Evolutionary conservation across 1,140 invertebrate genomes (phyloP), one percentile per base, ranked within the genome.

Genomic region (Magallana angulata): DNA sequence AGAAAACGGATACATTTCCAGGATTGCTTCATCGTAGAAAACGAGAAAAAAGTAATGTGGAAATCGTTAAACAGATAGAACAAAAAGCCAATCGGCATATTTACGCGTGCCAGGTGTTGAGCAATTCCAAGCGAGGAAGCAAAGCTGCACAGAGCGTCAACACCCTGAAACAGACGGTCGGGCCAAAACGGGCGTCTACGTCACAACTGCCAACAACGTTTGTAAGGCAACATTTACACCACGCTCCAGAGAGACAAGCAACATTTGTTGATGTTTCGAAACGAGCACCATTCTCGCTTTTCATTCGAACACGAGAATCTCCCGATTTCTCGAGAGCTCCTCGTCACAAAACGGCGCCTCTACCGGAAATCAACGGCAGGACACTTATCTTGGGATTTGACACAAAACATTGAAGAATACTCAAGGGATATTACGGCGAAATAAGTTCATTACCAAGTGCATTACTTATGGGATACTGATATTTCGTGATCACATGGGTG

Each of bases 291-390:
- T 87, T 84, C 18, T 80, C 86, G 8, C 68, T 89, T 57, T 82
- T 87, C 18, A 83, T 89, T 57, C 62, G 80, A 60, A 89, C 88
- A 36, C 68, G 88, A 57, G 88, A 89, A n/a, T 76, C 84, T 71
- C 16, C 64, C 36, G 18, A 84, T 30, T 24, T 71, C 5, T 24
- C 57, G 57, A 30, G 58, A 12, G 57, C 48, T 16, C 58, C 16
- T 64, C 62, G 64, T 18, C 71, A 81, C 57, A 64, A 76, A 57
- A 56, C 58, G 5, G 83, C 87, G 48, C 85, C 83, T 7, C 82
- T 89, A 60, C 88, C 88, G 5, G 88, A 89, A 82, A 89, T 89
- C 9, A 89, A 84, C 36, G 88, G 88, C n/a, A 60, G 62, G 11
- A 87, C 86, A 62, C 62, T 87, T 11, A 59, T 87, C 14, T 64